Percentiles rank a stretch among this genome's conserved stretches.
phyloP scores from a whole-genome alignment of 2,797 vertebrate species.

The Sphenodon punctatus region DNA sequence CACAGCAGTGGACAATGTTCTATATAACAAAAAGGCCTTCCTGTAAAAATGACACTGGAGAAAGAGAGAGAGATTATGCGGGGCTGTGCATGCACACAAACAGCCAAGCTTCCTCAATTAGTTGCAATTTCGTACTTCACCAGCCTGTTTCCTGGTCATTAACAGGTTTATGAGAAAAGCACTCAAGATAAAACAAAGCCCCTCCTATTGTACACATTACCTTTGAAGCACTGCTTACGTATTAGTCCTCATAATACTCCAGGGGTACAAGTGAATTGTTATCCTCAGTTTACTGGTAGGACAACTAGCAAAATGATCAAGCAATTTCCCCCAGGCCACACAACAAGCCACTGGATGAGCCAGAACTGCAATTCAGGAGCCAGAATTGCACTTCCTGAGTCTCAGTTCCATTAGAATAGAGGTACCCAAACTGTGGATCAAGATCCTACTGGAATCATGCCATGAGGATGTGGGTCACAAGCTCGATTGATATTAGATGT shows the following conservation, averaged over 20 bases:
- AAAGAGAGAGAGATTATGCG: no score
- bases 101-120: not conserved
- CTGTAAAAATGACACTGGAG: no score
- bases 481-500: no score
- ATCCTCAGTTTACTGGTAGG: conserved; percentile 8
- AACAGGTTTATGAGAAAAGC: conserved; percentile 17
- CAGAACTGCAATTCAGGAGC: not conserved
- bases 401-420: not conserved
- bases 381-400: no score
- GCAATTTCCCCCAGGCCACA: conserved; percentile 8
- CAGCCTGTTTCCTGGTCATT: conserved; percentile 24
- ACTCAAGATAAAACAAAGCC: not conserved
- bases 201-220: not conserved
- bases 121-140: not conserved
- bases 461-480: no score
- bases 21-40: no score
- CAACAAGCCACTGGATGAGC: not conserved
- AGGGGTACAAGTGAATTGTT: conserved; percentile 11
- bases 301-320: conserved; percentile 18
- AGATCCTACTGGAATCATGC: no score
- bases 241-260: not conserved
- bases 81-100: not conserved
- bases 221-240: conserved; percentile 5
- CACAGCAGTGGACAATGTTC: no score
- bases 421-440: no score